These are phyloP conservation scores for Archegozetes longisetosus DNA, from an alignment of 1,140 invertebrate species.

Conservation along the genomic window DNA sequence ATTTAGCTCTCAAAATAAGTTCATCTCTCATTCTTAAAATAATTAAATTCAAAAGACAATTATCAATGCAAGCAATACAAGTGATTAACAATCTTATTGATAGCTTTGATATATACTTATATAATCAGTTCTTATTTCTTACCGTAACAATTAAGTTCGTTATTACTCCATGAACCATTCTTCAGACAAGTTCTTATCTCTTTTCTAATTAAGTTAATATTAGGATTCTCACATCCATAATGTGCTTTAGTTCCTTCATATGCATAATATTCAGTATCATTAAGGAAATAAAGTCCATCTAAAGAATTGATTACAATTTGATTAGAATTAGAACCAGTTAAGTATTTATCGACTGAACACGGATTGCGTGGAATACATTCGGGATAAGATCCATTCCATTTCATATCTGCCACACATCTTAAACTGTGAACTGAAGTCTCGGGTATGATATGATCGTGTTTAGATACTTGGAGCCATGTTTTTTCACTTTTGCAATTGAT, in stretches of 20 bases:
- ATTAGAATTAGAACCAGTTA: neutral
- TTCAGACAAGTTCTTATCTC: neutral
- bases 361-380: neutral
- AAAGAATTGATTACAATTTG: neutral
- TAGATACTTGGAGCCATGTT: constrained; percentile 1
- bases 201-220: constrained; percentile 1
- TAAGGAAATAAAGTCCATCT: neutral
- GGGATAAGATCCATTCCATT: constrained; percentile 6
- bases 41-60: too few relatives aligned
- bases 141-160: neutral
- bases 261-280: constrained; percentile 5
- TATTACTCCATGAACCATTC: constrained; percentile 1
- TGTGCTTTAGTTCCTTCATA: neutral
- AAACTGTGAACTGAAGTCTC: neutral
- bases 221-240: neutral
- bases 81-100: too few relatives aligned
- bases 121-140: too few relatives aligned
- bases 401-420: constrained; percentile 10
- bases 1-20: too few relatives aligned
- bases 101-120: too few relatives aligned
- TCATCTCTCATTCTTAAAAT: too few relatives aligned
- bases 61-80: too few relatives aligned
- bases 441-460: neutral
- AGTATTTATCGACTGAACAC: neutral
- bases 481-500: neutral